Base-by-base conservation (phyloP, 1,140 invertebrate species). In the Musca vetustissima region DNA sequence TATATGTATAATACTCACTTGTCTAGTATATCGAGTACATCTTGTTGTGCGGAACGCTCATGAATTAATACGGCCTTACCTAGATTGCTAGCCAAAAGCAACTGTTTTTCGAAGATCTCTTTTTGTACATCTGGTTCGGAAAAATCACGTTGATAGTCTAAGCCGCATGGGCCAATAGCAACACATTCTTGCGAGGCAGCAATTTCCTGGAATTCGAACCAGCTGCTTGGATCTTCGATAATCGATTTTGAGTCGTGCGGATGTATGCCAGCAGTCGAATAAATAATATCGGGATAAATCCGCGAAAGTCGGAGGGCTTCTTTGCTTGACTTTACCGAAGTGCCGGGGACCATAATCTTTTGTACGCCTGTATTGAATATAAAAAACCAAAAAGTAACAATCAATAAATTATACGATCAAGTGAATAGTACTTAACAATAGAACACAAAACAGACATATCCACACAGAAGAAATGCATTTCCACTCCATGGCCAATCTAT, bases 221-320 rank as follows among this genome's bases (percentile, higher is more conserved):
- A 87, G 66, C 88, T 87, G 14, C 89, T 83, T 70, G 88, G 87
- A 74, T 92, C 90, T 64, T 95, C 92, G 67, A 89, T 88, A 89
- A 95, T 97, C 2, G 92, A 93, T 84, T 97, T 97, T 1, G 96
- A 95, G 85, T 98, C 96, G 83, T 97, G 95, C 9, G 96, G 95
- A 85, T 98, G 95, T 69, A 98, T 91, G 93, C 93, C 95, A 81
- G 94, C 94, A 74, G 96, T 96, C 52, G 92, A 96, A 83, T 97
- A 97, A 53, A 97, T 87, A 19, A 90, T 92, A 72, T 93, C 93
- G 57, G 94, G 94, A 85, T 95, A 94, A 75, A 95, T 90, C 78
- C 93, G 87, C 53, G 94, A 94, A 43, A 96, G 84, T 82, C 94
- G 88, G 67, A 96, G 84, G 48, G 93, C 94, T 85, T 97, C 94